Conservation (phyloP, 1,140 invertebrate species). For the Sitophilus oryzae region DNA sequence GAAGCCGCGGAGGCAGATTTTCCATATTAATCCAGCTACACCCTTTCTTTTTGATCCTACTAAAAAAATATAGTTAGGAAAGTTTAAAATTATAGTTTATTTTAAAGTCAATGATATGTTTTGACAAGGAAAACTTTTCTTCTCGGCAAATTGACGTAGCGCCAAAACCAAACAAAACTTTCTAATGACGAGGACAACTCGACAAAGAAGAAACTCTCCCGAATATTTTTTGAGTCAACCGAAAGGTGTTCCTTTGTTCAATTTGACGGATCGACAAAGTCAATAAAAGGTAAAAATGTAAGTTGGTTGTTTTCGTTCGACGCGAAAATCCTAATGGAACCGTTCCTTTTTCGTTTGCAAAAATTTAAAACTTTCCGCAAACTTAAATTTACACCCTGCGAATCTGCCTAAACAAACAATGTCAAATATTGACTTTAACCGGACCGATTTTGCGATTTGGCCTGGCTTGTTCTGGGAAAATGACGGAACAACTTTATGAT, state of each 20-base stretch:
- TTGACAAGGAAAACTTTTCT: not conserved
- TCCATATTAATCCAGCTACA: no score
- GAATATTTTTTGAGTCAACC: not conserved
- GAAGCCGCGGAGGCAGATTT: no score
- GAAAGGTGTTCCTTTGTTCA: not conserved
- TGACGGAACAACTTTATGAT: no score
- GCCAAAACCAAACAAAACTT: not conserved
- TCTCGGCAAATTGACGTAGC: not conserved
- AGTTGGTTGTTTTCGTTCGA: not conserved
- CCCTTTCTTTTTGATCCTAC: no score
- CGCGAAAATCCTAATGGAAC: not conserved
- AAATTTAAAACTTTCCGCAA: not conserved
- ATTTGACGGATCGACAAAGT: not conserved
- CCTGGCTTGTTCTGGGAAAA: not conserved
- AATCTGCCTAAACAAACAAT: not conserved
- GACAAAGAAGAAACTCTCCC: not conserved
- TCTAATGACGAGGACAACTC: no score
- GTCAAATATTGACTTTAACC: conserved; percentile 1
- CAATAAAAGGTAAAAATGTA: not conserved
- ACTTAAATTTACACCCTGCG: conserved; percentile 1
- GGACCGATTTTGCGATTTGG: not conserved
- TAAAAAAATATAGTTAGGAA: no score
- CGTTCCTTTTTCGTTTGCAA: not conserved
- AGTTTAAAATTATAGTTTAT: no score
- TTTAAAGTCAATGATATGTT: no score